Percentiles rank a stretch among this genome's conserved stretches.
Conservation (phyloP, 2,888 invertebrate genomes). For the Leucophenga maculata region DNA sequence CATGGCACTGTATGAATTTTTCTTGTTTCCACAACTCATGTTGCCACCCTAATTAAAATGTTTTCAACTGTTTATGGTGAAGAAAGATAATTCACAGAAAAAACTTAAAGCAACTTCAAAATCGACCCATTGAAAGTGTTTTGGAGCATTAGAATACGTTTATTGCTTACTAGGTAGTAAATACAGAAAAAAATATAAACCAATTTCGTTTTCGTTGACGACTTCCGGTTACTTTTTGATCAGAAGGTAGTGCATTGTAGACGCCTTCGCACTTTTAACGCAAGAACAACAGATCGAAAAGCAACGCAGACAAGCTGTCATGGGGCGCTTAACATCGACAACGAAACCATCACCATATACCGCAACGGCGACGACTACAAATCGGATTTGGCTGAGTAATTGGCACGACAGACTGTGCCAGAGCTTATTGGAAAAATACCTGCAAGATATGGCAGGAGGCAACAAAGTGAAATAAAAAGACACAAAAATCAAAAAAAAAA, state of each 20-base stretch:
- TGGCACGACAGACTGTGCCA: slow-evolving; percentile 56
- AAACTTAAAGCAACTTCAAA: too few species aligned
- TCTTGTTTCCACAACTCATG: too few species aligned
- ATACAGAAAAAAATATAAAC: background rate
- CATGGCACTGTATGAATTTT: too few species aligned
- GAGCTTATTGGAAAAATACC: slow-evolving; percentile 38
- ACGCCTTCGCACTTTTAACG: background rate
- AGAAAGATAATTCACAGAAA: too few species aligned
- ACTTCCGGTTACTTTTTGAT: too few species aligned
- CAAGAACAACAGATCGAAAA: slow-evolving; percentile 32
- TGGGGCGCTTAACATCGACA: slow-evolving; percentile 7
- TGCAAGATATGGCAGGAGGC: slow-evolving; percentile 15
- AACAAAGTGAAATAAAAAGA: slow-evolving; percentile 16
- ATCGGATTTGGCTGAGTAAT: slow-evolving; percentile 67
- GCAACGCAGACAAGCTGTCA: slow-evolving; percentile 28
- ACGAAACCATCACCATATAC: slow-evolving; percentile 30
- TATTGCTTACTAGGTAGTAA: too few species aligned
- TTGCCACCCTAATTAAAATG: too few species aligned
- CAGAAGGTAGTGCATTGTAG: background rate
- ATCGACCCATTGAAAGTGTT: background rate
- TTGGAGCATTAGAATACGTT: background rate
- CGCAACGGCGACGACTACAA: slow-evolving; percentile 48
- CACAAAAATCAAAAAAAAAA: background rate
- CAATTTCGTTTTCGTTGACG: background rate
- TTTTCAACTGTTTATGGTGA: too few species aligned